phyloP scores from a whole-genome alignment of 2,113 vertebrate species.

The Columbina picui region DNA sequence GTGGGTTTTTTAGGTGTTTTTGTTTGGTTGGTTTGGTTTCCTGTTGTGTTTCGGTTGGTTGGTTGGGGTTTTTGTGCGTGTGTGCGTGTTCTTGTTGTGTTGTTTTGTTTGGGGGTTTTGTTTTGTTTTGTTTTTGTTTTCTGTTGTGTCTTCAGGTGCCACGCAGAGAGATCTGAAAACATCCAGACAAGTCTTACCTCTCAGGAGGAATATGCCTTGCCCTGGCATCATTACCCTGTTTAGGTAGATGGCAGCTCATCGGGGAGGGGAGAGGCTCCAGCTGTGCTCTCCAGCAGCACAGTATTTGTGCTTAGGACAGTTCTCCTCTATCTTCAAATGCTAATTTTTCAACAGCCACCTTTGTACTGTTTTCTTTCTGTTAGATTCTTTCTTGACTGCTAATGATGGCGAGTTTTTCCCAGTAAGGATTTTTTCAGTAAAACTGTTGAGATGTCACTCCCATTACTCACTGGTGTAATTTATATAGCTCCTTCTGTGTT shows the following conservation, averaged over 20 bases:
- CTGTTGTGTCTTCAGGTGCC: neutral
- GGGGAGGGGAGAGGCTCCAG: conserved; percentile 6
- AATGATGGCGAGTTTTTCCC: neutral
- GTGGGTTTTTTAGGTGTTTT: too few relatives aligned
- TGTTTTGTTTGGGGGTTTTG: neutral
- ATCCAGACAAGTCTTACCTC: neutral
- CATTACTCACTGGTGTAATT: neutral
- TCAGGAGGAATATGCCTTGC: neutral
- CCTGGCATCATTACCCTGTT: neutral
- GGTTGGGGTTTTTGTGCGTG: too few relatives aligned
- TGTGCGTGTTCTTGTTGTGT: too few relatives aligned
- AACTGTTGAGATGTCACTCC: neutral
- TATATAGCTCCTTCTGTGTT: neutral
- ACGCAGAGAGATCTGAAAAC: neutral
- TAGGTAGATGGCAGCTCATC: neutral
- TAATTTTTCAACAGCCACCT: conserved; percentile 24
- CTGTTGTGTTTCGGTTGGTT: neutral
- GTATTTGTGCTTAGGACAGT: conserved; percentile 33
- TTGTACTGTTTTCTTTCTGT: conserved; percentile 19
- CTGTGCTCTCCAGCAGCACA: neutral
- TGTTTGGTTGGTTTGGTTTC: neutral
- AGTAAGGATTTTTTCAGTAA: conserved; percentile 1
- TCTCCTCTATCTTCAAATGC: neutral
- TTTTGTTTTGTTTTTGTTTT: neutral
- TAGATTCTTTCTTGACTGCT: conserved; percentile 33